Conservation (phyloP, 2,888 invertebrate species). For the Homarus gammarus region DNA sequence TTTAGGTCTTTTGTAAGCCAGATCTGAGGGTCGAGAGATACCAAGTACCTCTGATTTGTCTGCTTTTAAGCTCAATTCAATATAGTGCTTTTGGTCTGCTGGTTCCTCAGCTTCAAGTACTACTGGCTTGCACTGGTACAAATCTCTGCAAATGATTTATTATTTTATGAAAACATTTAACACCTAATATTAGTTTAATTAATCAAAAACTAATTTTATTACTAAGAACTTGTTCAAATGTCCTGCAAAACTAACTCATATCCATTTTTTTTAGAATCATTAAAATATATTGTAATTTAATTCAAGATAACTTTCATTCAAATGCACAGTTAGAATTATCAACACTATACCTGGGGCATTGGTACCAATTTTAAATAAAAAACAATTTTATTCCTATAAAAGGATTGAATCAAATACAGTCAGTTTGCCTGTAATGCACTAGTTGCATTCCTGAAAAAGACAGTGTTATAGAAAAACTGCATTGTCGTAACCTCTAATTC, state of each 20-base stretch:
- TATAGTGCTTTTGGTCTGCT: slow-evolving; percentile 79
- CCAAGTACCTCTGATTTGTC: slow-evolving; percentile 52
- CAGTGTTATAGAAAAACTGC: no score
- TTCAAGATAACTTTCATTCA: background rate
- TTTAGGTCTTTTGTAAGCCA: slow-evolving; percentile 84
- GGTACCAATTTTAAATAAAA: no score
- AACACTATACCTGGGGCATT: no score
- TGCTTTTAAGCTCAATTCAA: slow-evolving; percentile 70
- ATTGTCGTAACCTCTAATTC: no score
- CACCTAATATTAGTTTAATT: no score
- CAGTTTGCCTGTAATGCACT: no score
- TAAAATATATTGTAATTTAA: background rate
- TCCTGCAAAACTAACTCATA: background rate
- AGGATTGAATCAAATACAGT: no score
- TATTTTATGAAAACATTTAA: no score
- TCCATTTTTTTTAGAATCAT: no score
- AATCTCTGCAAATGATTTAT: slow-evolving; percentile 81
- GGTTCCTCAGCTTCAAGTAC: slow-evolving; percentile 79
- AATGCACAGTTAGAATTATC: no score
- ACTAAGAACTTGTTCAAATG: background rate
- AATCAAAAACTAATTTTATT: background rate
- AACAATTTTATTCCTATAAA: no score
- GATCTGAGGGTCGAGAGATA: slow-evolving; percentile 78
- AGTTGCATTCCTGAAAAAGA: no score
- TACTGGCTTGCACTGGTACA: slow-evolving; percentile 84